Evolutionary conservation across 2,888 invertebrate species (phyloP).

Genomic region (Nemotelus pantherinus): DNA sequence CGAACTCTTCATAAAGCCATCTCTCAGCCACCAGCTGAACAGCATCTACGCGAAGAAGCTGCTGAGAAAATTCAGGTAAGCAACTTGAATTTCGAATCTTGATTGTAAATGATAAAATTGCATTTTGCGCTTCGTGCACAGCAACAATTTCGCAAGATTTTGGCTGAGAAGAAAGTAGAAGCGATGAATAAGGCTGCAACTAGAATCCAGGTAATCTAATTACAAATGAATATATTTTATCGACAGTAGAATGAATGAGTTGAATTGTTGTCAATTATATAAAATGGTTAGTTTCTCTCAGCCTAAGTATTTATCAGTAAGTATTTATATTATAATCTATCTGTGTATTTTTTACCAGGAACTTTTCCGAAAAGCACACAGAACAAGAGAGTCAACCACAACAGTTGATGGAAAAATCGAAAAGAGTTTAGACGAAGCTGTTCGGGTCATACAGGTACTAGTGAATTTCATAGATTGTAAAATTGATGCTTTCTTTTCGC

Average conservation of each 20-base stretch:
- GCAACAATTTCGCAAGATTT: too few species aligned
- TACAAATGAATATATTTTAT: too few species aligned
- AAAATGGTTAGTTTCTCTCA: too few species aligned
- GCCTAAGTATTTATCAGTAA: neutral
- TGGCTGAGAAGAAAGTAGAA: too few species aligned
- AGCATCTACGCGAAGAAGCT: constrained; percentile 14
- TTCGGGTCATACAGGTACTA: neutral
- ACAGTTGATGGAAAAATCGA: neutral
- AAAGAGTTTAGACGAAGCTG: neutral
- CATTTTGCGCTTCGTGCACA: too few species aligned
- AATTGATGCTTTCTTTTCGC: too few species aligned
- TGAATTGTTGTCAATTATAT: too few species aligned
- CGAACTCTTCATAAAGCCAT: neutral
- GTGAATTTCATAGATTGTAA: too few species aligned
- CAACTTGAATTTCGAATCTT: neutral
- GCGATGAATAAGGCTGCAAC: too few species aligned
- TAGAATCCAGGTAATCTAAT: too few species aligned
- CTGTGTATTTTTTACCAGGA: neutral
- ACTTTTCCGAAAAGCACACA: neutral
- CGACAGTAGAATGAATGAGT: too few species aligned
- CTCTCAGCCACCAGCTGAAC: neutral
- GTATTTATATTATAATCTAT: neutral
- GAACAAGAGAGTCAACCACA: neutral
- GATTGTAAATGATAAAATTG: too few species aligned
- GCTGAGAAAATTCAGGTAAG: constrained; percentile 43